Percentiles rank a stretch among this genome's conserved stretches.
Evolutionary conservation across 1,140 invertebrate genomes (phyloP).

Genomic region (Luehdorfia chinensis): DNA sequence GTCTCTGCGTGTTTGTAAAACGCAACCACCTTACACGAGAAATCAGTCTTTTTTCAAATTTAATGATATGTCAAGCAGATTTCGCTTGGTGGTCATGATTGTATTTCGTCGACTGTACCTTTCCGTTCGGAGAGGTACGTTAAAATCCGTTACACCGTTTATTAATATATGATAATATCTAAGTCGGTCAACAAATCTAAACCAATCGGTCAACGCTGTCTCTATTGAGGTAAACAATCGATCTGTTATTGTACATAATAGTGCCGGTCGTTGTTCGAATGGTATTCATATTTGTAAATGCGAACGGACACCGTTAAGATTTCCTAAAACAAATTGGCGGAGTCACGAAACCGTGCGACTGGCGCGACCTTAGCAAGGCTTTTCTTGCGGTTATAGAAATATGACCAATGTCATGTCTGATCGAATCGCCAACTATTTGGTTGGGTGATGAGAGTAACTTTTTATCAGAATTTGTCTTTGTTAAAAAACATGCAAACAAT

Average conservation of each 20-base stretch:
- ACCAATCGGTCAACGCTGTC: slow-evolving; percentile 28
- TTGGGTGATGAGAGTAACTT: no score
- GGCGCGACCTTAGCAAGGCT: slow-evolving; percentile 38
- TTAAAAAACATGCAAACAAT: no score
- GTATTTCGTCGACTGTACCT: no score
- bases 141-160: neutral
- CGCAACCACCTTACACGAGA: no score
- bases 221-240: slow-evolving; percentile 31
- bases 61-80: no score
- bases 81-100: no score
- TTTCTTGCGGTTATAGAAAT: slow-evolving; percentile 28
- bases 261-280: slow-evolving; percentile 22
- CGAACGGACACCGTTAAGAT: slow-evolving; percentile 39
- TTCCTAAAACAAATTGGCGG: slow-evolving; percentile 52
- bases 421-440: no score
- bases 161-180: neutral
- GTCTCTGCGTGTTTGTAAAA: no score
- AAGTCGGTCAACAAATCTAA: neutral
- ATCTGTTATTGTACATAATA: slow-evolving; percentile 30
- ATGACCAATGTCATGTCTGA: slow-evolving; percentile 38
- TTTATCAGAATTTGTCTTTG: no score
- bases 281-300: slow-evolving; percentile 40
- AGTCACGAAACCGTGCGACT: slow-evolving; percentile 61
- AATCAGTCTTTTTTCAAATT: no score
- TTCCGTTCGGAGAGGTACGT: no score